Percentiles rank a stretch among this genome's conserved stretches.
phyloP scores from a whole-genome alignment of 2,113 vertebrate species.

The Isichthys henryi region DNA sequence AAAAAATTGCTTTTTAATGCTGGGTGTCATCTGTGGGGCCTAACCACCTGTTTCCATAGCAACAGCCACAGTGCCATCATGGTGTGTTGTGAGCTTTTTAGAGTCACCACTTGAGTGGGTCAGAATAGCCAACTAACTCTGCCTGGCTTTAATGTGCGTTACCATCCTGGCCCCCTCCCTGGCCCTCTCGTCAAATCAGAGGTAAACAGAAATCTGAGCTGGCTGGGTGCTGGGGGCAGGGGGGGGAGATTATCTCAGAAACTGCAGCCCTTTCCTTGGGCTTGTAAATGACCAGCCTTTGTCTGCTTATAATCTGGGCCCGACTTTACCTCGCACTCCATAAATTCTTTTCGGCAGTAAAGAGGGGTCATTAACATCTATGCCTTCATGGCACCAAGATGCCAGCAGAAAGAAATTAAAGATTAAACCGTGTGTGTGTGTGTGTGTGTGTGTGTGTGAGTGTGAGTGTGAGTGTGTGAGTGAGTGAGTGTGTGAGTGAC shows the following conservation, averaged over 20 bases:
- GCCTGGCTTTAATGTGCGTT: not conserved
- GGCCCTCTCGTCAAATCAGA: not conserved
- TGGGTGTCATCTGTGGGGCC: conserved; percentile 24
- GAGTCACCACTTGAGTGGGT: conserved; percentile 23
- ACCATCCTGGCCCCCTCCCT: not conserved
- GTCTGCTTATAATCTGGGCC: not conserved
- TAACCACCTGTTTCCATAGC: conserved; percentile 48
- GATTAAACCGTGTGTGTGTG: not conserved
- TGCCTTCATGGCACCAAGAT: not conserved
- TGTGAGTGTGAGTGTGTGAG: not conserved
- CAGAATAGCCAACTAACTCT: conserved; percentile 14
- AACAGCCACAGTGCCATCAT: conserved; percentile 39
- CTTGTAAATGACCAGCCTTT: not conserved
- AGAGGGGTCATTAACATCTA: not conserved
- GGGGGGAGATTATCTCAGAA: not conserved
- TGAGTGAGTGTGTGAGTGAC: not conserved
- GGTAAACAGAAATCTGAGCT: conserved; percentile 1
- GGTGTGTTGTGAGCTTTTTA: conserved; percentile 23
- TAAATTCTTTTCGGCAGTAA: not conserved
- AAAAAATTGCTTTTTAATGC: conserved; percentile 21
- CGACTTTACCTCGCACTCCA: not conserved
- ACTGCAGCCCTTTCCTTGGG: not conserved
- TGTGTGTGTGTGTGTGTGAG: not conserved
- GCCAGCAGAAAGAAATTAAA: not conserved
- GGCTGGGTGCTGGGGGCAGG: not conserved